These are phyloP conservation scores for Baronia brevicornis DNA, from an alignment of 2,888 invertebrate genomes.

Conservation along the genomic window DNA sequence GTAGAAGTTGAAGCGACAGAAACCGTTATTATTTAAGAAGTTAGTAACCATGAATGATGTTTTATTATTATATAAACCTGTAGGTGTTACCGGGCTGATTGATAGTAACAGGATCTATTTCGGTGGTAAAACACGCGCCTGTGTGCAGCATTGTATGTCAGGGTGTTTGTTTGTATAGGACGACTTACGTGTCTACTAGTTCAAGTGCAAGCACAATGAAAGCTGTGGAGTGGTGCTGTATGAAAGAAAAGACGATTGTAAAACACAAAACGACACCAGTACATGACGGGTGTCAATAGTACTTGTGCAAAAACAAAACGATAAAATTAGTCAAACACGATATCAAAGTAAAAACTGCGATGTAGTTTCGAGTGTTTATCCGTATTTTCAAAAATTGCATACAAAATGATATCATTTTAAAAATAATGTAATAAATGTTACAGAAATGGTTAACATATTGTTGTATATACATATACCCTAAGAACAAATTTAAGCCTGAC, in stretches of 20 bases:
- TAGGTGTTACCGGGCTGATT: slow-evolving; percentile 3
- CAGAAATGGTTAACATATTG: no score
- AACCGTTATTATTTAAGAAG: slow-evolving; percentile 7
- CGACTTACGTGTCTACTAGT: slow-evolving; percentile 13
- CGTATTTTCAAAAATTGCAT: neutral
- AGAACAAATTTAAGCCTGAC: no score
- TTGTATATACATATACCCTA: no score
- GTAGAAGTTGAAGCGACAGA: no score
- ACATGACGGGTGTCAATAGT: no score
- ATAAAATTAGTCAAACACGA: neutral
- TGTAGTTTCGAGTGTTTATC: neutral
- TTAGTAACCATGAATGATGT: slow-evolving; percentile 10
- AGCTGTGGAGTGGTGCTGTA: neutral
- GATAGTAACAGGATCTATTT: slow-evolving; percentile 10
- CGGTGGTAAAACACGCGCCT: neutral
- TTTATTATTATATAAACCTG: slow-evolving; percentile 8
- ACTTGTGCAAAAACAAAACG: no score
- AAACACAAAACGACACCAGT: no score
- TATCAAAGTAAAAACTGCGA: neutral
- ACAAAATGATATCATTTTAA: no score
- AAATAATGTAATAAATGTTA: no score
- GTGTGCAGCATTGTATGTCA: slow-evolving; percentile 17
- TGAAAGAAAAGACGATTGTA: no score
- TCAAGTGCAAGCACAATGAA: slow-evolving; percentile 12
- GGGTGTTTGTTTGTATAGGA: slow-evolving; percentile 22